Base-by-base conservation (phyloP, 1,140 invertebrate species). In the Calephelis nemesis region DNA sequence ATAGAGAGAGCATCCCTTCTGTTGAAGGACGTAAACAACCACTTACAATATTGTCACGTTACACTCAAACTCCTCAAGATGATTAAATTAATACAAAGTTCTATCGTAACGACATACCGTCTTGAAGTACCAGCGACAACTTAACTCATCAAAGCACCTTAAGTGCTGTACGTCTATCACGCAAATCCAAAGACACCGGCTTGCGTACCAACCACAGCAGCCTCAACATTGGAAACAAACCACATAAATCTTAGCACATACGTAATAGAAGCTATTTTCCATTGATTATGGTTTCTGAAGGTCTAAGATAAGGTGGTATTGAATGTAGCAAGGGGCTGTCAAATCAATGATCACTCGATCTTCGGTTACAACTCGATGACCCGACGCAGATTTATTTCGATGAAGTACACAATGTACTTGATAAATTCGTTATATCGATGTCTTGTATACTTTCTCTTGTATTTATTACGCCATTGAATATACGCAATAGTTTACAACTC, bases 271-370 rank as follows among this genome's bases (percentile, higher is more conserved):
- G 13, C 0, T 45, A 45, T 65, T 40, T 65, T 65, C 7, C 49
- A 52, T 5, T 45, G 9, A 13, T 40, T 42, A 15, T 5, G 15
- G 47, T 4, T 47, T 15, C 6, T 5, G 11, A 50, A 50, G 12
- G 47, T 58, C 9, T 12, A 42, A 8, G 3, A 12, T 52, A 65
- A 65, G 54, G 40, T 70, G 62, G 64, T 52, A 39, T 40, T 39
- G 15, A 49, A 68, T 62, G 68, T 68, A 67, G 71, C 71, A 70
- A 70, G 73, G 70, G 70, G 58, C 67, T 74, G 73, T 74, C 73
- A 74, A 74, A 74, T 72, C 73, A 72, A 74, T 72, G 73, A 74
- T 69, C 73, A 69, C 73, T 74, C 67, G 66, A 68, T 67, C 52
- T 68, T 58, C 64, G 67, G 47, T 68, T 49, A 64, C 66, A 65